Evolutionary conservation across 2,113 vertebrate species (phyloP), one percentile per base, ranked within the genome.

Genomic region (Myotis brandtii): DNA sequence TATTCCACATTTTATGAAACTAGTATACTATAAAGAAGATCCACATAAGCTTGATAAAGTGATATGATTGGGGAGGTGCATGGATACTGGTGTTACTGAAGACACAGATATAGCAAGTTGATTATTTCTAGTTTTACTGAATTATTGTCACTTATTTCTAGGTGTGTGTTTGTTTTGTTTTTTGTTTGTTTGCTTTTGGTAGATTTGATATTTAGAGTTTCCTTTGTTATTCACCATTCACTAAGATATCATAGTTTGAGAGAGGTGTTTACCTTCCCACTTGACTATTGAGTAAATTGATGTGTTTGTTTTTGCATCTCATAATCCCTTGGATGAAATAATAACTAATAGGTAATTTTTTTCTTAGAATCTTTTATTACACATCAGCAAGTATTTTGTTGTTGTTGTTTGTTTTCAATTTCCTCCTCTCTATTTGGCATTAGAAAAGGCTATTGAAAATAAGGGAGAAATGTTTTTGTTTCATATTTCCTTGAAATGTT

Each of bases 401-500:
- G 13, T 66, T 12, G 9, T 62, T 37, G 67, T 50, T 91, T 89
- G 18, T 64, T 97, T 94, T 92, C 69, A 20, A 32, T 93, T n/a
- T 83, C 67, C 18, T 91, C 62, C 23, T 72, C 18, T 21, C 75
- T 64, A 0, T 8, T 8, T 9, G n/a, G 9, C 62, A 32, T 56
- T 86, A 92, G 83, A 85, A 89, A 96, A 80, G 46, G 11, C n/a
- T 70, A 5, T 62, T 84, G 66, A 81, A 84, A 88, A 52, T 17
- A 46, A 84, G 32, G 43, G 25, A 46, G 46, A 89, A 43, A 95
- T 64, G 32, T 56, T 32, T 93, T 94, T 90, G 48, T 91, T 96
- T 95, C 91, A 79, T 85, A 70, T 95, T 96, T 87, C 59, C 92
- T 37, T 62, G 12, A 96, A 95, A 40, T 84, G 64, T 93, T 94